Conservation (phyloP, 2,888 invertebrate genomes). For the Barypeithes pellucidus region DNA sequence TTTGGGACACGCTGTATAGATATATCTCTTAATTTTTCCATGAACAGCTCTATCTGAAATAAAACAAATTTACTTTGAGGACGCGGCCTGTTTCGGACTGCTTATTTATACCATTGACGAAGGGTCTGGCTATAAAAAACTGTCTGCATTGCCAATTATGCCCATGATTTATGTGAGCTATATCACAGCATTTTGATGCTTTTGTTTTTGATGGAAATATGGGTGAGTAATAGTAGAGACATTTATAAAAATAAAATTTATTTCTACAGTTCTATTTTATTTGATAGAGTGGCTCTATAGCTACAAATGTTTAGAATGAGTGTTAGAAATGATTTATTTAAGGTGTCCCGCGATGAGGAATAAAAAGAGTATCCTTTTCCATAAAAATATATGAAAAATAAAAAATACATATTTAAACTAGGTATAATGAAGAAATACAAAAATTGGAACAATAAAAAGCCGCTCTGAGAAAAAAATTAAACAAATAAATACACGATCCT, state of each 20-base stretch:
- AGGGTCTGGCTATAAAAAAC: conserved; percentile 17
- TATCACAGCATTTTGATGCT: conserved; percentile 9
- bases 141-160: conserved; percentile 18
- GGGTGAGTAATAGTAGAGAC: conserved; percentile 16
- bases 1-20: too few relatives aligned
- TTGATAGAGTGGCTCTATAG: not conserved
- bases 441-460: too few relatives aligned
- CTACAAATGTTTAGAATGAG: not conserved
- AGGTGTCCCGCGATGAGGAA: too few relatives aligned
- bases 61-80: conserved; percentile 11
- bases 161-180: conserved; percentile 6
- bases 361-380: too few relatives aligned
- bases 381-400: too few relatives aligned
- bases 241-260: conserved; percentile 11
- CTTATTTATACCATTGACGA: conserved; percentile 20
- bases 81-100: conserved; percentile 9
- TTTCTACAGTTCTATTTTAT: not conserved
- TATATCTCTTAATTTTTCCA: too few relatives aligned
- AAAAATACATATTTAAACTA: too few relatives aligned
- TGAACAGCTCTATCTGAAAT: not conserved
- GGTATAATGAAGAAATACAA: too few relatives aligned
- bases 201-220: conserved; percentile 22
- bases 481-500: too few relatives aligned
- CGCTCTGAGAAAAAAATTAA: too few relatives aligned
- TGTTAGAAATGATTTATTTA: not conserved